Evolutionary conservation across 2,888 invertebrate species (phyloP), one percentile per base, ranked within the genome.

Genomic region (Macaria liturata): DNA sequence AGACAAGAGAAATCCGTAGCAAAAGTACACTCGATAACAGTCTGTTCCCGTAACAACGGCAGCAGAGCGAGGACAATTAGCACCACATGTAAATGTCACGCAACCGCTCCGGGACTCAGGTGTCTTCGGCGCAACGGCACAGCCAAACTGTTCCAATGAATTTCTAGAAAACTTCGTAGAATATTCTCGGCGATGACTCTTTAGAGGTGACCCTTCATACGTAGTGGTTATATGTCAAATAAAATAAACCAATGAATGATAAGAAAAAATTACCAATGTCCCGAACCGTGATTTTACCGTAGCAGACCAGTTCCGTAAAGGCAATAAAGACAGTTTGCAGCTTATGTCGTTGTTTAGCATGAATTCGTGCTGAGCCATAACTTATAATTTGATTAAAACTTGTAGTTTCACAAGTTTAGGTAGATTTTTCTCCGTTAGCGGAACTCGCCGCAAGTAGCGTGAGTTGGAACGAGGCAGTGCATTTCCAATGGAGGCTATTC

Each of bases 71-170:
- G 75, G 74, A 83, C 82, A 81, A 88, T 88, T 89, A 88, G 86
- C 87, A 76, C 76, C 75, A 68, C 78, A 74, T 75, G 81, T 68
- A 78, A 83, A 88, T 88, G 88, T 86, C 91, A 91, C 89, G 89
- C 81, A 80, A 78, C 71, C 73, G 69, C 65, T 71, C 65, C 69
- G 63, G 57, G 66, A 61, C 62, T 59, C 46, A 59, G 59, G 64
- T 62, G 64, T 71, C 64, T 71, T 67, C 63, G 61, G 65, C 54
- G 66, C 60, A 49, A 66, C 62, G 61, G 56, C 32, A 31, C 60
- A 55, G 54, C 57, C 57, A 50, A 32, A 32, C 50, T 30, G 9
- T 51, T 50, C 48, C 48, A 57, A 59, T 58, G 45, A 49, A 63
- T 57, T 55, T 56, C 46, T 54, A 32, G 30, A 51, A 46, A 54